Percentiles rank a stretch among this genome's conserved stretches.
Conservation (phyloP, 2,113 vertebrate genomes). For the Ranitomeya imitator region DNA sequence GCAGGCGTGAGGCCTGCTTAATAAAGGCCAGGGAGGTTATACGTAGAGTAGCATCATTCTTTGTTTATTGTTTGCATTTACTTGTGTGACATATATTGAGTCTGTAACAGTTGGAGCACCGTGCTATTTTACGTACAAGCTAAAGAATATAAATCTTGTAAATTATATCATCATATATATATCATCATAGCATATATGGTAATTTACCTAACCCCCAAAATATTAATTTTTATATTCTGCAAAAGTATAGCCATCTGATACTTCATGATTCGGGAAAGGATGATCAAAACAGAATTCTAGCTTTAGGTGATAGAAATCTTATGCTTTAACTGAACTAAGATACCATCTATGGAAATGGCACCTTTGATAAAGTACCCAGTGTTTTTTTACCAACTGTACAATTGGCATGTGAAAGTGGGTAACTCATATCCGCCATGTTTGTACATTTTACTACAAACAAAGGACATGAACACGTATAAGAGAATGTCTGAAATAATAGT, state of each 20-base stretch:
- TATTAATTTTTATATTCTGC: background rate
- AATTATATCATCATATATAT: no score
- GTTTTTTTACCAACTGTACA: background rate
- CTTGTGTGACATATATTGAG: no score
- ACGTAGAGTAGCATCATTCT: no score
- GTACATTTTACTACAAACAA: background rate
- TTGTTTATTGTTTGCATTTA: no score
- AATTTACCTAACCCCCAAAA: background rate
- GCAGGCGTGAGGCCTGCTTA: no score
- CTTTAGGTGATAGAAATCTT: background rate
- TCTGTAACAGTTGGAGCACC: no score
- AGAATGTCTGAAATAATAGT: background rate
- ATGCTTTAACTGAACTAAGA: background rate
- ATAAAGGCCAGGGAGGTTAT: no score
- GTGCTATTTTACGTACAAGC: no score
- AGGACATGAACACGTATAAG: background rate
- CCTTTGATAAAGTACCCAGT: conserved; percentile 4
- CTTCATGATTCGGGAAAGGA: background rate
- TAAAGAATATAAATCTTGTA: no score
- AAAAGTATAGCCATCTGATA: background rate
- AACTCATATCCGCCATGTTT: conserved; percentile 10
- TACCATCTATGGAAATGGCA: background rate
- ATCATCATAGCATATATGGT: background rate
- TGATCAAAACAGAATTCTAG: background rate
- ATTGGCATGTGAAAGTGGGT: background rate